Conservation (phyloP, 1,140 invertebrate species). For the Ctenoplectra terminalis region DNA sequence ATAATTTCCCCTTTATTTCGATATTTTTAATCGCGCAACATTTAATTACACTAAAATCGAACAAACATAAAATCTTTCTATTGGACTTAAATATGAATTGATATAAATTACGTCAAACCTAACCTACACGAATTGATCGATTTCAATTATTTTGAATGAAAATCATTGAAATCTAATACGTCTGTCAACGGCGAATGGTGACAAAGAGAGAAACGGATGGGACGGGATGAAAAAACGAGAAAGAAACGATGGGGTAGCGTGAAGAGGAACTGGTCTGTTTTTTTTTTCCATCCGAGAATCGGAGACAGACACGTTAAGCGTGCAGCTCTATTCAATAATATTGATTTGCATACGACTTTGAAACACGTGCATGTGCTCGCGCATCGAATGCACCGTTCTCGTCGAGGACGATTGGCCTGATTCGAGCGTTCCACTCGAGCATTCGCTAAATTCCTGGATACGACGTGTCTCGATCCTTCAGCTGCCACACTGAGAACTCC, state of each 20-base stretch:
- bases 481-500: neutral
- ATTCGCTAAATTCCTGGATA: constrained; percentile 27
- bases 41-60: too few species aligned
- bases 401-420: constrained; percentile 43
- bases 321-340: constrained; percentile 9
- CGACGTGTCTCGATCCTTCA: constrained; percentile 34
- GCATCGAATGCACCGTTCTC: neutral
- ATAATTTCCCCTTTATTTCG: too few species aligned
- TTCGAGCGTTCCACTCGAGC: constrained; percentile 33
- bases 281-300: neutral
- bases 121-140: neutral
- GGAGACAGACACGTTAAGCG: neutral
- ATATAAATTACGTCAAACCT: too few species aligned
- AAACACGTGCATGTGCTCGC: neutral
- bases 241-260: neutral
- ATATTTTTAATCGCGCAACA: too few species aligned
- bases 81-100: too few species aligned
- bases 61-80: too few species aligned
- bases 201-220: neutral
- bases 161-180: neutral
- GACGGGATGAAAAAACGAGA: neutral
- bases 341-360: constrained; percentile 15
- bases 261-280: neutral
- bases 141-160: neutral
- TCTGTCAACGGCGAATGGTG: neutral